phyloP scores from a whole-genome alignment of 1,140 invertebrate genomes.

The Drosophila bifasciata region DNA sequence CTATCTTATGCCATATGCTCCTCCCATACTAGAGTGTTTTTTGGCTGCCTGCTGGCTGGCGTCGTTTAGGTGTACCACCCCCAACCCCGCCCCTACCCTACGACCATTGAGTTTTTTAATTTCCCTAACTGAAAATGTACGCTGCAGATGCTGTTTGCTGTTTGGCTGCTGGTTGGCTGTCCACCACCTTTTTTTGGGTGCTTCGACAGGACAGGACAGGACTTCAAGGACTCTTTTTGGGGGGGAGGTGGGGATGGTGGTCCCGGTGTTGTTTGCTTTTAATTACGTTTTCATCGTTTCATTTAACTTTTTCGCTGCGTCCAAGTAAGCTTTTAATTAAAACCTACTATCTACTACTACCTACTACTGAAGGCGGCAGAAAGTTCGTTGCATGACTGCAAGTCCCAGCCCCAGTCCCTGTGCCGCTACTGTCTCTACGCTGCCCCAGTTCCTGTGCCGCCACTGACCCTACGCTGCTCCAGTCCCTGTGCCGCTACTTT shows the following conservation, averaged over 20 bases:
- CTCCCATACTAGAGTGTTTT: conserved; percentile 2
- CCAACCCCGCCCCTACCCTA: too few relatives aligned
- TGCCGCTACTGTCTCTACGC: too few relatives aligned
- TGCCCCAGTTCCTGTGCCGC: too few relatives aligned
- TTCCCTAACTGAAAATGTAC: conserved; percentile 42
- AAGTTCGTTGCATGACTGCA: not conserved
- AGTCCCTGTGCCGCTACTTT: too few relatives aligned
- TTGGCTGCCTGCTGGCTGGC: conserved; percentile 11
- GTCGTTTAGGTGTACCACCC: conserved; percentile 18
- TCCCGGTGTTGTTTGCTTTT: conserved; percentile 67
- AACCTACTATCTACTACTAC: too few relatives aligned
- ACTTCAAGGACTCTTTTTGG: conserved; percentile 22
- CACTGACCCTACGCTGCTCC: too few relatives aligned
- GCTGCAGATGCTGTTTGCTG: conserved; percentile 21
- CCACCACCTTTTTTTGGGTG: conserved; percentile 39
- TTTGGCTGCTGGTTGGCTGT: too few relatives aligned
- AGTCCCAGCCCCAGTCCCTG: too few relatives aligned
- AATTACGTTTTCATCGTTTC: conserved; percentile 66
- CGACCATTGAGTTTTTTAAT: conserved; percentile 79
- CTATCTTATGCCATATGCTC: not conserved
- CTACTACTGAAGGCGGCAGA: not conserved
- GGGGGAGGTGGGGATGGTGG: too few relatives aligned
- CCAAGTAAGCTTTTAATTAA: conserved; percentile 76
- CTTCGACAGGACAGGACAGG: too few relatives aligned
- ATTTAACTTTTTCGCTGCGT: conserved; percentile 59